A percentile compares a stretch with the other conserved stretches of the same genome.
Evolutionary conservation across 1,140 invertebrate genomes (phyloP).

Genomic region (Sinonovacula constricta): DNA sequence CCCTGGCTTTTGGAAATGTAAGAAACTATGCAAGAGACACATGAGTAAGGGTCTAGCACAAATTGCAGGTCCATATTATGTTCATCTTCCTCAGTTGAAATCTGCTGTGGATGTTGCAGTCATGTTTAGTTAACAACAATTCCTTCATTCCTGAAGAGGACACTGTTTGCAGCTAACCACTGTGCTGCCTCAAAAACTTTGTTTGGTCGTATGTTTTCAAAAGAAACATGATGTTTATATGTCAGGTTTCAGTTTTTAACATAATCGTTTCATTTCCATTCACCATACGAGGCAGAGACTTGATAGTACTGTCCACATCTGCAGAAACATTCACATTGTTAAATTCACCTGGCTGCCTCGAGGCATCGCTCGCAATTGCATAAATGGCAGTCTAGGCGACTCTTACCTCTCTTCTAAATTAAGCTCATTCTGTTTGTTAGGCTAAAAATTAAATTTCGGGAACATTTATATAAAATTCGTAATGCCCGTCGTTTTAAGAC

Average conservation of each 20-base stretch:
- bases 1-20: conserved; percentile 59
- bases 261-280: conserved; percentile 36
- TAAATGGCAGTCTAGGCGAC: conserved; percentile 53
- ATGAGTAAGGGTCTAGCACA: conserved; percentile 57
- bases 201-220: conserved; percentile 50
- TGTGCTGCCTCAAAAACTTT: conserved; percentile 21
- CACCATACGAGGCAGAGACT: conserved; percentile 40
- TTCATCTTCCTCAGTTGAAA: not conserved
- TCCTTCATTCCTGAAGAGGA: conserved; percentile 28
- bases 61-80: conserved; percentile 55
- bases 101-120: not conserved
- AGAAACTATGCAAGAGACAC: conserved; percentile 57
- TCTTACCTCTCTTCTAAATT: conserved; percentile 31
- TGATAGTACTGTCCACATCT: conserved; percentile 54
- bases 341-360: conserved; percentile 43
- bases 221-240: conserved; percentile 41
- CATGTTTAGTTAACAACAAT: not conserved
- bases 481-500: no score
- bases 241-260: conserved; percentile 46
- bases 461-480: no score
- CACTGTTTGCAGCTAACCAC: conserved; percentile 41
- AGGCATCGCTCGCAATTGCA: conserved; percentile 54
- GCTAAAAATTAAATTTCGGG: no score
- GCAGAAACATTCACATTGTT: conserved; percentile 58
- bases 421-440: no score